Percentiles rank a stretch among this genome's conserved stretches.
These are phyloP conservation scores for Pelodiscus sinensis DNA, from an alignment of 2,113 vertebrate genomes.

Conservation along the genomic window DNA sequence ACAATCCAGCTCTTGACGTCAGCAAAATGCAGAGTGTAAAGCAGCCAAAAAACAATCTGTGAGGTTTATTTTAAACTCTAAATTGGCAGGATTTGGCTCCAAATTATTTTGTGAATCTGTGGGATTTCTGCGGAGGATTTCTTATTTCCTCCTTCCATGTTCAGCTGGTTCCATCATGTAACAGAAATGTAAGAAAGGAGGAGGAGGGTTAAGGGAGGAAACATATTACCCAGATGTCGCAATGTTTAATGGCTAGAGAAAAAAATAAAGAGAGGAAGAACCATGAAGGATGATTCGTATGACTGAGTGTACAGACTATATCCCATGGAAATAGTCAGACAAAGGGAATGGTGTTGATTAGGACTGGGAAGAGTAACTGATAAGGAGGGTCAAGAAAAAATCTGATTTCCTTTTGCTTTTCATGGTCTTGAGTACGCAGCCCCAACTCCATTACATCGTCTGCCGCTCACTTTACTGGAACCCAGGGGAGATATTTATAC, in stretches of 20 bases:
- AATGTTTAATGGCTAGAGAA: not conserved
- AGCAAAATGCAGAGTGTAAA: conserved; percentile 61
- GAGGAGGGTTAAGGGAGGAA: conserved; percentile 6
- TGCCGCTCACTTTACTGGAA: not conserved
- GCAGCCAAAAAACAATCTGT: conserved; percentile 41
- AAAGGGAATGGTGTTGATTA: not conserved
- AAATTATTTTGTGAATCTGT: conserved; percentile 45
- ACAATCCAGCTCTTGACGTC: conserved; percentile 57
- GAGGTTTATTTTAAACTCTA: not conserved
- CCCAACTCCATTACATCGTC: not conserved
- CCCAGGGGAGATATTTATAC: not conserved
- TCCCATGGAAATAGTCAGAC: not conserved
- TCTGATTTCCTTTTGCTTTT: not conserved
- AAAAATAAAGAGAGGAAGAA: not conserved
- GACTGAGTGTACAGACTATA: not conserved
- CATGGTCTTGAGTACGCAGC: not conserved
- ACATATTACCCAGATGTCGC: not conserved
- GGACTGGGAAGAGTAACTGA: not conserved
- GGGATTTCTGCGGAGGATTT: conserved; percentile 25
- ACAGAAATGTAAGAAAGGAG: not conserved
- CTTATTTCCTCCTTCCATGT: conserved; percentile 32
- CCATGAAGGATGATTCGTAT: not conserved
- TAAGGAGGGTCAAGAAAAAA: not conserved
- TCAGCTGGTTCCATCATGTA: not conserved
- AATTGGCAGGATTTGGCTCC: conserved; percentile 40